phyloP scores from a whole-genome alignment of 2,888 invertebrate species.

The Drosophila limbata region DNA sequence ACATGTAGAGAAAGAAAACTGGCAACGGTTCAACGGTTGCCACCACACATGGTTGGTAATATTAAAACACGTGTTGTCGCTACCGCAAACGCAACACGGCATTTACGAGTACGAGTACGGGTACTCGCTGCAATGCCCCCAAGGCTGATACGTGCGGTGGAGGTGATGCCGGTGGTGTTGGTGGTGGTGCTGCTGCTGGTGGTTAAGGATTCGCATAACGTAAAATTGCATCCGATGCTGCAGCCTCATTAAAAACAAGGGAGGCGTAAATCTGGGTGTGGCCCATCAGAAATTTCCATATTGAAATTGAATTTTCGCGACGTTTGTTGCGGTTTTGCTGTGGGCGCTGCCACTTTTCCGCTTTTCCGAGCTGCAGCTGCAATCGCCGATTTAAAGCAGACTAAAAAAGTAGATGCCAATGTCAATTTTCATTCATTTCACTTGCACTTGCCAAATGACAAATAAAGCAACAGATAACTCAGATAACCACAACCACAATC shows the following conservation, averaged over 20 bases:
- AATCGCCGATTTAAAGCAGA: constrained; percentile 25
- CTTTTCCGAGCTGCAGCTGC: constrained; percentile 31
- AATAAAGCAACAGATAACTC: constrained; percentile 35
- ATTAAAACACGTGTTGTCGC: constrained; percentile 72
- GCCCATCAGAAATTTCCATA: constrained; percentile 68
- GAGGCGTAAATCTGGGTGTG: constrained; percentile 37
- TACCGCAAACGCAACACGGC: constrained; percentile 64
- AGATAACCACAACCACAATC: constrained; percentile 7
- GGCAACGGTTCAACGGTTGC: constrained; percentile 14
- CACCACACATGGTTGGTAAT: constrained; percentile 46
- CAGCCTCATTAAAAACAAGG: constrained; percentile 46
- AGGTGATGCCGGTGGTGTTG: too few relatives aligned
- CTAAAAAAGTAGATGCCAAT: constrained; percentile 27
- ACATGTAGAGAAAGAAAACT: constrained; percentile 2
- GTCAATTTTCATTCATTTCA: constrained; percentile 40
- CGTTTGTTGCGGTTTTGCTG: constrained; percentile 66
- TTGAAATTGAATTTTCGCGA: constrained; percentile 82
- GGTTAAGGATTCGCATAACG: constrained; percentile 45
- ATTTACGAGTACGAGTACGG: constrained; percentile 15
- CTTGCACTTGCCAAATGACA: constrained; percentile 25
- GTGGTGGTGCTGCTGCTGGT: background rate
- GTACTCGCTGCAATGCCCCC: constrained; percentile 24
- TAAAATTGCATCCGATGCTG: constrained; percentile 33
- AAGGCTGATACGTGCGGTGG: constrained; percentile 21
- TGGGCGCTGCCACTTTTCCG: constrained; percentile 33